Evolutionary conservation across 1,140 invertebrate genomes (phyloP).

Genomic region (Maconellicoccus hirsutus): DNA sequence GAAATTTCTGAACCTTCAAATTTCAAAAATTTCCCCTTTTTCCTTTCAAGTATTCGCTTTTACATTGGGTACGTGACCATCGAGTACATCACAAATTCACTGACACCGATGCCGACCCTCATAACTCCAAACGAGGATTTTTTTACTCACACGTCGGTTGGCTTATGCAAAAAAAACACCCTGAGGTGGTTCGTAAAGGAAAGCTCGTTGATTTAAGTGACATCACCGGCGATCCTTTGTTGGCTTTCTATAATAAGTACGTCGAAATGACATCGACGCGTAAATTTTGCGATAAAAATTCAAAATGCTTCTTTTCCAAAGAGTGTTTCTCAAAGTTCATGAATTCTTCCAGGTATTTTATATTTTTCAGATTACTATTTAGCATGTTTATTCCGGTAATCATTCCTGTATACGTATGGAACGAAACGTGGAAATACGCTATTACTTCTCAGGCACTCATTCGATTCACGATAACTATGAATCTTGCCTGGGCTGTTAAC

Average conservation of each 20-base stretch:
- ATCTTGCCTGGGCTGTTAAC: conserved; percentile 85
- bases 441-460: conserved; percentile 49
- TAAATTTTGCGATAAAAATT: no score
- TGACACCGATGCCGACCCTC: conserved; percentile 67
- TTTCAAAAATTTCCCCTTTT: neutral
- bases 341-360: conserved; percentile 50
- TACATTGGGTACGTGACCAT: conserved; percentile 45
- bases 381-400: conserved; percentile 67
- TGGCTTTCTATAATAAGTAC: neutral
- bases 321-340: no score
- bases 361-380: conserved; percentile 49
- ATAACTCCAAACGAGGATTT: conserved; percentile 51
- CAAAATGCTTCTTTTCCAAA: no score
- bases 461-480: conserved; percentile 61
- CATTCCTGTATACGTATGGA: conserved; percentile 61
- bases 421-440: conserved; percentile 49
- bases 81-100: conserved; percentile 36
- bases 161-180: conserved; percentile 46
- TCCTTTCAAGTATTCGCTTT: conserved; percentile 43
- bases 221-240: conserved; percentile 47
- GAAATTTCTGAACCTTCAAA: no score
- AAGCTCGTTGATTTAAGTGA: conserved; percentile 57
- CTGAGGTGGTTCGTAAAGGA: conserved; percentile 49
- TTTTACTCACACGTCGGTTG: conserved; percentile 53
- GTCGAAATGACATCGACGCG: no score